Evolutionary conservation across 1,140 invertebrate species (phyloP), one percentile per base, ranked within the genome.

Genomic region (Laupala kohalensis): DNA sequence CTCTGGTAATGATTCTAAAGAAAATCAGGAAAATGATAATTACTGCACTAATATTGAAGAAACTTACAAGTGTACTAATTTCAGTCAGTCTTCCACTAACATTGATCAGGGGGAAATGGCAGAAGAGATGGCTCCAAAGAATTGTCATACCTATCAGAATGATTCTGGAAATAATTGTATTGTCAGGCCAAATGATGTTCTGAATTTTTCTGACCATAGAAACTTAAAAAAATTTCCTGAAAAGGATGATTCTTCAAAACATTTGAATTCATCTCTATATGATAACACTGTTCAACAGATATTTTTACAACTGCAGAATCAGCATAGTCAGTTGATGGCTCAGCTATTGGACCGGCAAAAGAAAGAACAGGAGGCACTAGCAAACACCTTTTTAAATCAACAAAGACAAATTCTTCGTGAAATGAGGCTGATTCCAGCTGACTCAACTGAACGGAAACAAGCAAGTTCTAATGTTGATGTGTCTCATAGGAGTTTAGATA

Each of bases 381-480:
- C 86, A 74, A 81, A 86, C 74, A 81, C 85, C 29, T 87, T 87
- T 76, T 84, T 86, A 71, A 84, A 84, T 64, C 86, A 88, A 74
- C 86, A 87, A 73, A 81, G 82, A 71, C 77, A 84, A 70, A 75
- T 88, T 24, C 78, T 86, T 64, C 80, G 79, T 19, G 84, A 87
- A 73, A 80, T 88, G 30, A 83, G 83, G 75, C 37, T 53, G 9
- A 53, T 53, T 53, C 37, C 37, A 13, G 19, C 37, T 2, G 9
- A 9, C 9, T 19, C 37, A 13, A 53, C 19, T 9, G 9, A 53
- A 9, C 9, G 19, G 37, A 9, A 53, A 53, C 19, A 9, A 13
- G 9, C 37, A 13, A 53, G 37, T 53, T 9, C 37, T 53, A 53
- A 53, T 19, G 9, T 19, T 53, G 37, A 53, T 53, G 19, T 19